Evolutionary conservation across 2,113 vertebrate species (phyloP), one percentile per base, ranked within the genome.

Genomic region (Paraplagusia blochii): DNA sequence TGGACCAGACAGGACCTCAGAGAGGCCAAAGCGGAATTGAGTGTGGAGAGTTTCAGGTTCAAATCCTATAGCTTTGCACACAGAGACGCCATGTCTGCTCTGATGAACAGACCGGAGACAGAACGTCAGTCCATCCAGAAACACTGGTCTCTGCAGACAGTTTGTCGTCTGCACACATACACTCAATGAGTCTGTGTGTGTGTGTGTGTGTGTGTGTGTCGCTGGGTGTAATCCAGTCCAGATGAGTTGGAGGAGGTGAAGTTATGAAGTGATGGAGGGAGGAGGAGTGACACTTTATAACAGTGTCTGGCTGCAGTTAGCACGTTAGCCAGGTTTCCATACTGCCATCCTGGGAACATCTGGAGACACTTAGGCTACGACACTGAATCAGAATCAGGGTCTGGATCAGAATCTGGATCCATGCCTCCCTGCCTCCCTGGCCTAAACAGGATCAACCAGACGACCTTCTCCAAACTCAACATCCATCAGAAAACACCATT

Each of bases 321-420:
- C 69, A 55, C 58, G 66, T 80, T 69, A 68, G 69, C 22, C 35
- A 63, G 45, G 45, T 74, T 76, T 80, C 72, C 65, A 57, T 12
- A 54, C 16, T 29, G 22, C 22, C 22, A 29, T 29, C 22, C 22
- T 29, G 22, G 22, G 6, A 29, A 81, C 74, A 84, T 78, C 81
- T 83, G 84, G 46, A 52, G 56, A 29, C 46, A 39, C 68, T 83
- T 84, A 81, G 11, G 19, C 29, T 49, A 52, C 56, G 51, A 58
- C 69, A 65, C 66, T 6, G 3, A 29, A 6, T 29, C 22, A 29
- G 22, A 6, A n/a, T n/a, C n/a, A n/a, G n/a, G n/a, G n/a, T n/a
- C n/a, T n/a, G n/a, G n/a, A n/a, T n/a, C n/a, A n/a, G n/a, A n/a
- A n/a, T n/a, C n/a, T n/a, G n/a, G n/a, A n/a, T n/a, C n/a, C n/a